A percentile compares a stretch with the other conserved stretches of the same genome.
These are phyloP conservation scores for Podargus strigoides DNA, from an alignment of 2,797 vertebrate genomes.

Conservation along the genomic window DNA sequence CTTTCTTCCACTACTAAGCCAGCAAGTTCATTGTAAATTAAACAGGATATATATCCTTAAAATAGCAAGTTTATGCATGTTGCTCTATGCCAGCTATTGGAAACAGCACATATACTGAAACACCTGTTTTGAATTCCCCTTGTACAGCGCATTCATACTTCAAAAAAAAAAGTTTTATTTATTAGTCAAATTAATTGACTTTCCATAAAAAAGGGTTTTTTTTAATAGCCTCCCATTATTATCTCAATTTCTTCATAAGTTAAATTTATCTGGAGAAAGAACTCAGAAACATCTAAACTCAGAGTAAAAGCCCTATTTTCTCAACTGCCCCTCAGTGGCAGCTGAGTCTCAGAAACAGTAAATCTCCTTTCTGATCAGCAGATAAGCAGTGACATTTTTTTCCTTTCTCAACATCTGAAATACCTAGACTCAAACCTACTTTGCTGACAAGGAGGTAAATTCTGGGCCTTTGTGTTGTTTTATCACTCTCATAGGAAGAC, in stretches of 20 bases:
- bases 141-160: background rate
- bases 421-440: background rate
- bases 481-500: background rate
- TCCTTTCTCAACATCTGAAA: background rate
- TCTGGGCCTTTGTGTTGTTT: background rate
- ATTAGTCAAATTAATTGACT: background rate
- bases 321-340: background rate
- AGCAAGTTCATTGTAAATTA: background rate
- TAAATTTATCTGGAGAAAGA: background rate
- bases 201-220: background rate
- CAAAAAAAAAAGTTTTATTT: background rate
- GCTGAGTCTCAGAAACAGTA: background rate
- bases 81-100: background rate
- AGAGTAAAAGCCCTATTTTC: background rate
- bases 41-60: background rate
- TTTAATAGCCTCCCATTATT: background rate
- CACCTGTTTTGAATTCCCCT: background rate
- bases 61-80: background rate
- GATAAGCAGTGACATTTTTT: background rate
- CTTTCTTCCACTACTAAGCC: background rate
- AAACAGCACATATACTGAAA: background rate
- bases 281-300: background rate
- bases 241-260: background rate
- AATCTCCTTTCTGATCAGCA: background rate
- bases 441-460: background rate